Conservation (phyloP, 2,797 vertebrate species). For the Pangasius sanitwongsei region DNA sequence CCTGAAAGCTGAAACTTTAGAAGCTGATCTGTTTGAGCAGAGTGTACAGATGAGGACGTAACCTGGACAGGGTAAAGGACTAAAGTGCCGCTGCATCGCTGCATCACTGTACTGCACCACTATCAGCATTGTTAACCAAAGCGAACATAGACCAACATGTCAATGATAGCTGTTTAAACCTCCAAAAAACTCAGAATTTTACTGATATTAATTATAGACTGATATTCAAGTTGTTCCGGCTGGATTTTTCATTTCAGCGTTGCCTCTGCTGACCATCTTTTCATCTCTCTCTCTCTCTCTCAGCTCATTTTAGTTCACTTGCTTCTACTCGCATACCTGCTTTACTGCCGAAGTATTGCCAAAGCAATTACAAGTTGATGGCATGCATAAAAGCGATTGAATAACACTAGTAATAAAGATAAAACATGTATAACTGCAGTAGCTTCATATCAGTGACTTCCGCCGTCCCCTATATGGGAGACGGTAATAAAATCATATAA, state of each 20-base stretch:
- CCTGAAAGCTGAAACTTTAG: too few species aligned
- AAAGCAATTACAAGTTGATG: slow-evolving; percentile 14
- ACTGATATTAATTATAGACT: not conserved
- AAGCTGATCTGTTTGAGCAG: too few species aligned
- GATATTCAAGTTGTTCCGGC: not conserved
- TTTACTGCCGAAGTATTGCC: slow-evolving; percentile 5
- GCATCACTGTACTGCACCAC: not conserved
- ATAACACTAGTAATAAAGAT: slow-evolving; percentile 15
- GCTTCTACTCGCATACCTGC: not conserved
- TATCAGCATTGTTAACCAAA: not conserved
- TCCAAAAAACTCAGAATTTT: not conserved
- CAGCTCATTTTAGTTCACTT: not conserved
- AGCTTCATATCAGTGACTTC: slow-evolving; percentile 3
- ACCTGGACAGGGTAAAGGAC: not conserved
- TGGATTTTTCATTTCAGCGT: not conserved
- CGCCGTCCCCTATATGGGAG: not conserved
- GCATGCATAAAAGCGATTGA: not conserved
- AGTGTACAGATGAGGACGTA: not conserved
- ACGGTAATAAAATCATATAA: not conserved
- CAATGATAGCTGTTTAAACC: not conserved
- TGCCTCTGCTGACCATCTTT: not conserved
- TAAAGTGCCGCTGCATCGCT: not conserved
- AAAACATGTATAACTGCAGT: slow-evolving; percentile 13
- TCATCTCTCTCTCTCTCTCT: not conserved
- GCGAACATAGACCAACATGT: not conserved